Base-by-base conservation (phyloP, 2,113 vertebrate species). In the Apeltes quadracus region DNA sequence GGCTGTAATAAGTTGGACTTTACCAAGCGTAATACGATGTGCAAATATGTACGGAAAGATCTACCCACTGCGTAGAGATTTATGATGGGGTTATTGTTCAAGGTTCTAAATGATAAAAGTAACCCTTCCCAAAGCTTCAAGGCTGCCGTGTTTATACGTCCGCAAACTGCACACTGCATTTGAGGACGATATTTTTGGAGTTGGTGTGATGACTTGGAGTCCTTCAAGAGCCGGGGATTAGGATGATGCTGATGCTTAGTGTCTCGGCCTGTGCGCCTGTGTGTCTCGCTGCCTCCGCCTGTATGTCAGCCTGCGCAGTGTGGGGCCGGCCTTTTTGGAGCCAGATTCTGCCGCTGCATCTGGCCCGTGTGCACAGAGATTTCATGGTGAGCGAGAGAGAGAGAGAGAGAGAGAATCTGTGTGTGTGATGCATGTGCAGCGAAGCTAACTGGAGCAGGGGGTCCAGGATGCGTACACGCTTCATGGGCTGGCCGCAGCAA, bases 391-490 rank as follows among this genome's bases (percentile, higher is more conserved):
- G 22, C 64, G 27, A 36, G 68, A 72, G 61, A 58, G 36, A 63
- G 9, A 23, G 55, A 46, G 15, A 34, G 59, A 51, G 71, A 59
- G 63, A 20, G 61, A 68, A 2, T 27, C 3, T 61, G 65, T 23
- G 36, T 23, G 23, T 61, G 61, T 46, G 72, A 22, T 72, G 51
- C 43, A 73, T 89, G 84, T 81, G 83, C 83, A 87, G 66, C n/a
- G 69, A 73, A 85, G 90, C 83, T 87, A 92, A 92, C 85, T 88
- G 78, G 89, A 90, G 87, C 88, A 89, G 83, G 73, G 79, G 73
- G 78, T 89, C 72, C 86, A 70, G 73, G 72, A 81, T 87, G 72
- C 64, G 16, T 76, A 75, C 75, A 87, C 70, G 84, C 86, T 84
- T 83, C 69, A 84, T 50, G 50, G 84, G 72, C 73, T 20, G 82